Base-by-base conservation (phyloP, 2,888 invertebrate species). In the Tachystola acroxantha region DNA sequence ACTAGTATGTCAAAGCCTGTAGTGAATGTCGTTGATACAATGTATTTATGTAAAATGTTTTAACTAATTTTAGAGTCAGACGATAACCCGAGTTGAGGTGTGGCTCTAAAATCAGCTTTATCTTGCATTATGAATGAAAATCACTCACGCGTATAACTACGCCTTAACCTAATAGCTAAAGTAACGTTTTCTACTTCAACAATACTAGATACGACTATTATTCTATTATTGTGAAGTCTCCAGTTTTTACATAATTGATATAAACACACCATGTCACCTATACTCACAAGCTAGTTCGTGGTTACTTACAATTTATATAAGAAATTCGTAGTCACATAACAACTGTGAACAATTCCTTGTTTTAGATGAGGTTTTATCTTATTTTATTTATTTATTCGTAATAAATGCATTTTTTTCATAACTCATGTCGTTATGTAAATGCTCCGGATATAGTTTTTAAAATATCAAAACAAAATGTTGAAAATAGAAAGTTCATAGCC, bases 331-430 rank as follows among this genome's bases (percentile, higher is more conserved):
- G 58, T 70, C 73, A 72, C 73, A 62, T 62, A 49, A 57, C 12
- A 61, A 71, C 65, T 67, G 74, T 73, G 77, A 64, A 80, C 81
- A 85, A 85, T 85, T 85, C 84, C 85, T 79, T 69, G 67, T 64
- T 58, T 63, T 27, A 51, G 59, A 63, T 64, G 62, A 71, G 63
- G 64, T 71, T 64, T 24, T 3, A 20, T 20, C 56, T 52, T 45
- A 42, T 34, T 43, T 42, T 12, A 37, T 32, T 34, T 25, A 44
- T 42, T 53, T 58, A 57, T 55, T 58, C 60, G 59, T 67, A 68
- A 64, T 68, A 69, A 69, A 70, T 71, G 68, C 67, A 62, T 62
- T 50, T 42, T 32, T 37, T 40, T 34, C 36, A 36, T 42, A 48
- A 50, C 42, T 38, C n/a, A 43, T 44, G 28, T 36, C 33, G 48